Evolutionary conservation across 2,888 invertebrate species (phyloP), one percentile per base, ranked within the genome.

Genomic region (Trachelus iudaicus): DNA sequence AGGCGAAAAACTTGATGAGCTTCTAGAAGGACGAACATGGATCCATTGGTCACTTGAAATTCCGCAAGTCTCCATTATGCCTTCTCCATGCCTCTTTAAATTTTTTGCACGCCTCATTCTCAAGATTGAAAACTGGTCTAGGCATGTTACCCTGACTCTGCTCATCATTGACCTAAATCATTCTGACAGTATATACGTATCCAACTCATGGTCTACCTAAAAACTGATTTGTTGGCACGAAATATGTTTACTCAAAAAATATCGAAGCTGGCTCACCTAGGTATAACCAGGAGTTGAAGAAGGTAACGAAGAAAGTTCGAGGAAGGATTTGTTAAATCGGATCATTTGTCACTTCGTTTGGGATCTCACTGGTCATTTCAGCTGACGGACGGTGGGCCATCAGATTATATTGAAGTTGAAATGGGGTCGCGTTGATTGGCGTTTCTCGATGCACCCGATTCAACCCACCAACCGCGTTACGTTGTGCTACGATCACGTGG

Each of bases 291-390:
- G 6, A 23, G 56, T 56, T 23, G 23, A 75, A 40, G n/a, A 40
- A 34, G 71, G 81, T 81, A 85, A 85, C 84, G 85, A 85, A 81
- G 79, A 73, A 77, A 31, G 74, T 77, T 79, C 75, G 74, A 73
- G 73, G 69, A 75, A 81, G 80, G 79, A 82, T 87, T 87, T 84
- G 83, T 85, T 81, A 83, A 82, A 84, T 79, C 85, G 83, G 82
- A 86, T 87, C 87, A 86, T 87, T 87, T 87, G 85, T 87, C 86
- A 87, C 77, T 71, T 71, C 71, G 71, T 71, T 71, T 73, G 56
- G 76, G 56, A 75, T 75, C 78, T 73, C 31, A 40, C 75, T 77
- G 73, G 69, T 78, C 81, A 76, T 23, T 6, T 15, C 34, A 74
- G 35, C 69, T 76, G 78, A 79, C 78, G 79, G 81, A 81, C 79